Base-by-base conservation (phyloP, 2,113 vertebrate genomes). In the Microcebus murinus region DNA sequence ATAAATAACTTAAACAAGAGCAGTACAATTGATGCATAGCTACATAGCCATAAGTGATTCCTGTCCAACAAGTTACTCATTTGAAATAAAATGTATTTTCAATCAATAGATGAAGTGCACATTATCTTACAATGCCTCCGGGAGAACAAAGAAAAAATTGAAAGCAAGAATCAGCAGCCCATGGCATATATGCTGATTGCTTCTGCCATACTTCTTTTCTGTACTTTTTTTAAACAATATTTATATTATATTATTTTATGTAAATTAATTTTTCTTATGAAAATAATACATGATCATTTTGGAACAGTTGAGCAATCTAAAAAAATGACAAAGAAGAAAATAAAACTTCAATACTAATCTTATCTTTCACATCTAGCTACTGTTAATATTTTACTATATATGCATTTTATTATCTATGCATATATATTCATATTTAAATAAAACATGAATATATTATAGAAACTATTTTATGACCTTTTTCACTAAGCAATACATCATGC, bases 81-180 rank as follows among this genome's bases (percentile, higher is more conserved):
- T 87, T 90, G 65, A 94, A 95, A 96, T 93, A 96, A 97, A 96
- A 96, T 74, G 73, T 42, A 85, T 90, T 96, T 97, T 93, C 67
- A 95, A 93, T 96, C 91, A 96, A 79, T 95, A 95, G 61, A 84
- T 90, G 67, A 94, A 94, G 76, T 82, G 63, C 12, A 63, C 9
- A 59, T 95, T 95, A 67, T 87, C 80, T 96, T 57, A 81, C 55
- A 91, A 93, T 91, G 94, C 80, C 76, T 95, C 79, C 7, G 34
- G 80, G 89, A 95, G 34, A 74, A 92, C 23, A 87, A 85, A 45
- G 36, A 65, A 95, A 92, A 92, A 87, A 65, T 48, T 27, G 27
- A 96, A 97, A 96, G 50, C 39, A 71, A 89, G 73, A 90, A 73
- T 94, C 45, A 36, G 29, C 39, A 96, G 70, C 17, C 45, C 23